These are phyloP conservation scores for Dendrolimus houi DNA, from an alignment of 2,888 invertebrate species.

Conservation along the genomic window DNA sequence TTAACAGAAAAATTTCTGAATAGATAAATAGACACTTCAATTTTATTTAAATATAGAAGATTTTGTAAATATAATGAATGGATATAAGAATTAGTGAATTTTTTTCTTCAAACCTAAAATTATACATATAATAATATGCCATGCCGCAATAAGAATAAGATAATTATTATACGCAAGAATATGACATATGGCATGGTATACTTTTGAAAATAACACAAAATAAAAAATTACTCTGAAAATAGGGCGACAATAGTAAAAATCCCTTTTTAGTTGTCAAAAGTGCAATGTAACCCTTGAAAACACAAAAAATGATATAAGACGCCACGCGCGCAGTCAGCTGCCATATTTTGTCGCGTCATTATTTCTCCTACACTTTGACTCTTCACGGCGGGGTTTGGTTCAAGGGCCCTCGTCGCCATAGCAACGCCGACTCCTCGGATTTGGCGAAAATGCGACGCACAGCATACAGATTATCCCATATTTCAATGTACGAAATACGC, in stretches of 20 bases:
- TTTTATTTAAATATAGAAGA: too few relatives aligned
- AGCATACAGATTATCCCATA: constrained; percentile 45
- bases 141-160: too few relatives aligned
- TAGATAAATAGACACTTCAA: too few relatives aligned
- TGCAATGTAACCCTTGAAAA: constrained; percentile 6
- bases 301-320: constrained; percentile 14
- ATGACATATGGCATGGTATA: too few relatives aligned
- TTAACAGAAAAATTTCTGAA: too few relatives aligned
- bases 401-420: constrained; percentile 47
- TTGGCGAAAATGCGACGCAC: constrained; percentile 52
- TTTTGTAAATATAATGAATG: too few relatives aligned
- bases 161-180: too few relatives aligned
- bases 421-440: constrained; percentile 49
- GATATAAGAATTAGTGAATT: too few relatives aligned
- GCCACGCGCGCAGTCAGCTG: constrained; percentile 28
- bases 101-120: too few relatives aligned
- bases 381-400: constrained; percentile 35
- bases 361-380: constrained; percentile 54
- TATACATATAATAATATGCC: too few relatives aligned
- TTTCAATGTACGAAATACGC: constrained; percentile 36
- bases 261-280: constrained; percentile 1
- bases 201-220: too few relatives aligned
- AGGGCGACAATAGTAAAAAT: background rate
- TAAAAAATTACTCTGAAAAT: background rate
- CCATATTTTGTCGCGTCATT: constrained; percentile 61